A percentile compares a stretch with the other conserved stretches of the same genome.
Conservation (phyloP, 2,797 vertebrate genomes). For the Podarcis siculus region DNA sequence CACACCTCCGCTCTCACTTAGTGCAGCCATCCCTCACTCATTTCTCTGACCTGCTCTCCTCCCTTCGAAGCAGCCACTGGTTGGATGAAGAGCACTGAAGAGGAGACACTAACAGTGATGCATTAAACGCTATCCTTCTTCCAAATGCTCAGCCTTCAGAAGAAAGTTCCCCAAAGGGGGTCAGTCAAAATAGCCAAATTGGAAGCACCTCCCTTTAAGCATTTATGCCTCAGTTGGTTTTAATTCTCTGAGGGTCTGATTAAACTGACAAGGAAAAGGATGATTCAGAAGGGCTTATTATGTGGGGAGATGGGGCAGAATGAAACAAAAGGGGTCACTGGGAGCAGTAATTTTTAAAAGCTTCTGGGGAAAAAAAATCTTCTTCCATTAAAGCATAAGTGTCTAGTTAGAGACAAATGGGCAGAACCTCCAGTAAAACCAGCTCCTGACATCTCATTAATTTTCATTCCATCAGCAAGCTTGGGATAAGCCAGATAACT, state of each 20-base stretch:
- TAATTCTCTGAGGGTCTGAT: slow-evolving; percentile 59
- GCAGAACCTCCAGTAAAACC: slow-evolving; percentile 40
- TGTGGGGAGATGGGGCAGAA: slow-evolving; percentile 29
- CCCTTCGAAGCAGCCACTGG: background rate
- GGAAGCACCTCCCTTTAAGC: slow-evolving; percentile 34
- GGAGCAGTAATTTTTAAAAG: slow-evolving; percentile 34
- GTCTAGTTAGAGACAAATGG: slow-evolving; percentile 37
- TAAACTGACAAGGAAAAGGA: slow-evolving; percentile 59
- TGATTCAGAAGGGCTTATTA: slow-evolving; percentile 41
- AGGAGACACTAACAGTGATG: slow-evolving; percentile 1
- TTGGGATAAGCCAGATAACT: slow-evolving; percentile 8
- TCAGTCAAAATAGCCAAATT: slow-evolving; percentile 36
- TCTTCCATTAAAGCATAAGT: slow-evolving; percentile 35
- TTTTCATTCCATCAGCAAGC: slow-evolving; percentile 52
- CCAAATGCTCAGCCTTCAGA: slow-evolving; percentile 39
- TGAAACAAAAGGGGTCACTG: slow-evolving; percentile 26
- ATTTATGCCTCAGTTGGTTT: slow-evolving; percentile 49
- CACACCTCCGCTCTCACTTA: background rate
- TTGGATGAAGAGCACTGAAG: background rate
- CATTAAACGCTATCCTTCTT: slow-evolving; percentile 24
- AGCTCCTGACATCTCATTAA: slow-evolving; percentile 37
- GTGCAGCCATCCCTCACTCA: background rate
- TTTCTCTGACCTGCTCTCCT: background rate
- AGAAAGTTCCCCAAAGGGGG: slow-evolving; percentile 31
- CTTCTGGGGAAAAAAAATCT: slow-evolving; percentile 27